Evolutionary conservation across 2,888 invertebrate species (phyloP), one percentile per base, ranked within the genome.

Genomic region (Selenia dentaria): DNA sequence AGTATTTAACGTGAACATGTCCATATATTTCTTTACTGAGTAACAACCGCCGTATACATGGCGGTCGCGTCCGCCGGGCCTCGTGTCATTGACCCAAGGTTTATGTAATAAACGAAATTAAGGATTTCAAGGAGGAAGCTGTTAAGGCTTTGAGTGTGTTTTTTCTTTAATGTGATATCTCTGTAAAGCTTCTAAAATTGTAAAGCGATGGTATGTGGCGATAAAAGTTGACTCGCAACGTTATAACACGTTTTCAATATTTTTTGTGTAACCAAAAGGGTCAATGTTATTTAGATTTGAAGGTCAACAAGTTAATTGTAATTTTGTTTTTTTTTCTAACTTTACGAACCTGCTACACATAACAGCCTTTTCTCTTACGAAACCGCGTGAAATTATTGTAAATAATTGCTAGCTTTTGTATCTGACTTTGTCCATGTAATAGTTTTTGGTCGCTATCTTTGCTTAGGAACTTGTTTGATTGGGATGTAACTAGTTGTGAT

Each of bases 61-160:
- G 64, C 67, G 59, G 60, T 55, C 60, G 55, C 13, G 31, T 14
- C 34, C 34, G 57, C 67, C 65, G 73, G 75, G 75, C 73, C 75
- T 74, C 71, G 69, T 79, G 67, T 64, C 79, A 51, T 53, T 60
- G 78, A 83, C 79, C 83, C 62, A 63, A 46, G 46, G 51, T 64
- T 82, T 79, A 73, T 76, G 82, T 77, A 82, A 83, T 70, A 61
- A 40, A 33, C 64, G 72, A 59, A 81, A 81, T 74, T 77, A 76
- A 77, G 78, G 76, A 75, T 66, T 58, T 54, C 38, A 57, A 51
- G 48, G 40, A 53, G 57, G 56, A 56, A 46, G 38, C 49, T 41
- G 32, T 36, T 36, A 46, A 46, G 57, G 44, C 50, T 48, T 35
- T 20, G 13, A 31, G 16, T 13, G 25, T 20, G 34, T 34, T 35